Conservation (phyloP, 1,140 invertebrate genomes). For the Orussus abietinus region DNA sequence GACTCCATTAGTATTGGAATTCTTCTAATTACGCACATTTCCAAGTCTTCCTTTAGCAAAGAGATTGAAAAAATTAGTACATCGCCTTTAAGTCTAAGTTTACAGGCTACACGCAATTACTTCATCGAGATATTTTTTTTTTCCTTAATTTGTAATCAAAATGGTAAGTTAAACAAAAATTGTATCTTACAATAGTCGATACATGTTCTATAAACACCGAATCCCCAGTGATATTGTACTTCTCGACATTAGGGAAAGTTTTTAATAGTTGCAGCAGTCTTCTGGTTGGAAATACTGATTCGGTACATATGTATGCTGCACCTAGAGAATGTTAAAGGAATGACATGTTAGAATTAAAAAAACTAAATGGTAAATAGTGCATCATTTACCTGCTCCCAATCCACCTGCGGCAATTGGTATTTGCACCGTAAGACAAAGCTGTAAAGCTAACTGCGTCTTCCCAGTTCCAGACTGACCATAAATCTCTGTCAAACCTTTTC, state of each 20-base stretch:
- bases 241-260: constrained; percentile 34
- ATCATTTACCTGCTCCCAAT: constrained; percentile 48
- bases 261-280: constrained; percentile 57
- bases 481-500: constrained; percentile 75
- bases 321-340: constrained; percentile 45
- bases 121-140: constrained; percentile 7
- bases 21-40: constrained; percentile 55
- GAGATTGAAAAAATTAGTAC: constrained; percentile 6
- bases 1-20: constrained; percentile 52
- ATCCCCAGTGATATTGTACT: constrained; percentile 44
- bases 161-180: constrained; percentile 5
- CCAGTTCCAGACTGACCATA: constrained; percentile 77
- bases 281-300: constrained; percentile 69
- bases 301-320: constrained; percentile 73
- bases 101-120: constrained; percentile 11
- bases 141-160: constrained; percentile 21
- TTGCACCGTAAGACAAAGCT: constrained; percentile 64
- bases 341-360: constrained; percentile 11
- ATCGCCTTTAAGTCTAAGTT: constrained; percentile 8
- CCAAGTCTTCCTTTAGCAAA: constrained; percentile 54
- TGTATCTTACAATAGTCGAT: constrained; percentile 35
- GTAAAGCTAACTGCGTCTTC: constrained; percentile 82
- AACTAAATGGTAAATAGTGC: constrained; percentile 7
- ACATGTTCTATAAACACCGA: constrained; percentile 60
- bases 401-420: constrained; percentile 48